Evolutionary conservation across 2,888 invertebrate species (phyloP).

Genomic region (Celastrina argiolus): DNA sequence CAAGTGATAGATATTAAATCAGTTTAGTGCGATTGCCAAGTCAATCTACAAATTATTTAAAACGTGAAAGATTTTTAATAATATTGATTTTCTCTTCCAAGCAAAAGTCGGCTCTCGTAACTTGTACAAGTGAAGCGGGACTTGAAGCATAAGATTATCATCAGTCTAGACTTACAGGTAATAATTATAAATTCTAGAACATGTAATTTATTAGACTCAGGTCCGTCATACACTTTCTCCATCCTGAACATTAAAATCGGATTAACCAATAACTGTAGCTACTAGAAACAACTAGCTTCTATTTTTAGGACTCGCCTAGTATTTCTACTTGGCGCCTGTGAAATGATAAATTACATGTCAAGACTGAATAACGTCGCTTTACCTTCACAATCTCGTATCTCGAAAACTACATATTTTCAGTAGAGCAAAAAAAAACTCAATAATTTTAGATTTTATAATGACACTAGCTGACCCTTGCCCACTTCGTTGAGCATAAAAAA

Average conservation of each 20-base stretch:
- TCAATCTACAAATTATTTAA: too few relatives aligned
- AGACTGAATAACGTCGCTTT: too few relatives aligned
- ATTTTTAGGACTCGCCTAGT: not conserved
- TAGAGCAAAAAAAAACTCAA: too few relatives aligned
- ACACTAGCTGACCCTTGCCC: too few relatives aligned
- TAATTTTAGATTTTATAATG: too few relatives aligned
- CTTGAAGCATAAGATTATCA: not conserved
- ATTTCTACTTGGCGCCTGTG: not conserved
- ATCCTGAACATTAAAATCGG: slow-evolving; percentile 6
- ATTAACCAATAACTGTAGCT: slow-evolving; percentile 11
- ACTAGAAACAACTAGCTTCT: not conserved
- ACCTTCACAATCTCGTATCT: too few relatives aligned
- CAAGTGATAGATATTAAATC: too few relatives aligned
- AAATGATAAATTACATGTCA: not conserved
- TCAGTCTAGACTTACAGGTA: not conserved
- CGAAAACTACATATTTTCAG: too few relatives aligned
- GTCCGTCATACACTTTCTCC: slow-evolving; percentile 13
- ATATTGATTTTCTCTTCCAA: not conserved
- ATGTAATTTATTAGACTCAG: slow-evolving; percentile 2
- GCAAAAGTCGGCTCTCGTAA: not conserved
- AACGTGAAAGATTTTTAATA: too few relatives aligned
- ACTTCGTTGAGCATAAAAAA: too few relatives aligned
- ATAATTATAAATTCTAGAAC: slow-evolving; percentile 15
- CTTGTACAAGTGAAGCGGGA: not conserved
- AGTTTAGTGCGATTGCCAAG: too few relatives aligned